phyloP scores from a whole-genome alignment of 2,888 invertebrate genomes.

The Perizoma flavofasciatum region DNA sequence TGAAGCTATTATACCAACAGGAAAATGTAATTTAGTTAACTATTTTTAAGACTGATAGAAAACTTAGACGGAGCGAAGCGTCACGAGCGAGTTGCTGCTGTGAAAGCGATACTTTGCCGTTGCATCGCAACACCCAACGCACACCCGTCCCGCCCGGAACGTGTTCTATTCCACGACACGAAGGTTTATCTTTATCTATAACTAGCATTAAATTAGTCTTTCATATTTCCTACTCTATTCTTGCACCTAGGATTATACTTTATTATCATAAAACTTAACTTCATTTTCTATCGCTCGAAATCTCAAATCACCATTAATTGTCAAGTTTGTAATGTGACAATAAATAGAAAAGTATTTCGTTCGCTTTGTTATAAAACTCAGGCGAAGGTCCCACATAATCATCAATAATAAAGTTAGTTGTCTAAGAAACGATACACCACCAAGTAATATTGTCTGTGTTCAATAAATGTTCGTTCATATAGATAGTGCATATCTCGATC shows the following conservation, averaged over 20 bases:
- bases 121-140: constrained; percentile 65
- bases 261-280: constrained; percentile 25
- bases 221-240: constrained; percentile 59
- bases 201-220: constrained; percentile 53
- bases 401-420: constrained; percentile 26
- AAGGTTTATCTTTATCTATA: constrained; percentile 50
- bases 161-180: constrained; percentile 83
- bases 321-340: constrained; percentile 58
- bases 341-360: constrained; percentile 52
- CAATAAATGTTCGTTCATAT: constrained; percentile 50
- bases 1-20: constrained; percentile 19
- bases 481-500: constrained; percentile 39
- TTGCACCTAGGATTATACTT: constrained; percentile 56
- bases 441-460: constrained; percentile 75
- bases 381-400: constrained; percentile 11
- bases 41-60: constrained; percentile 38
- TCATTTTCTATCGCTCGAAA: constrained; percentile 19
- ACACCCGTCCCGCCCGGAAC: constrained; percentile 79
- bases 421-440: constrained; percentile 67
- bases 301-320: constrained; percentile 31
- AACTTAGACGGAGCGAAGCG: constrained; percentile 22
- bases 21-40: constrained; percentile 22
- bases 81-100: constrained; percentile 26
- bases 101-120: constrained; percentile 35
- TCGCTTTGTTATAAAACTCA: constrained; percentile 28